Percentiles rank a stretch among this genome's conserved stretches.
Conservation (phyloP, 1,140 invertebrate species). For the Drosophila rhopaloa region DNA sequence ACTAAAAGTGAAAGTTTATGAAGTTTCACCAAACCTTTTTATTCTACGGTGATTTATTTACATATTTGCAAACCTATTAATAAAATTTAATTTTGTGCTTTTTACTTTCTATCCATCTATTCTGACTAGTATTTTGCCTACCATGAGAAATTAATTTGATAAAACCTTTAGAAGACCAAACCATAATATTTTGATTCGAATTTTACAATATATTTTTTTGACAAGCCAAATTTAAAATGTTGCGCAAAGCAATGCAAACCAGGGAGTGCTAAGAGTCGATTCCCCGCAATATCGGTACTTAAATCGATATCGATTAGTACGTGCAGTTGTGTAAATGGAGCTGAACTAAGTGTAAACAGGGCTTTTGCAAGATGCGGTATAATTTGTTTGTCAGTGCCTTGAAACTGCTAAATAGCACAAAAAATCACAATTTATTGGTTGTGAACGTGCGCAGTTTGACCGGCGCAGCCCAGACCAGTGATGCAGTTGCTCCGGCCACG, state of each 20-base stretch:
- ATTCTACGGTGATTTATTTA: too few relatives aligned
- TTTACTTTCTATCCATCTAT: too few relatives aligned
- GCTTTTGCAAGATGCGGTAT: slow-evolving; percentile 40
- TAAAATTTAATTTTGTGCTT: too few relatives aligned
- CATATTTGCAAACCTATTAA: too few relatives aligned
- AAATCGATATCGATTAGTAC: not conserved
- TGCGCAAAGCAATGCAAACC: not conserved
- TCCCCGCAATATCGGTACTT: not conserved
- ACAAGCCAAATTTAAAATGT: not conserved
- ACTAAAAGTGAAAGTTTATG: too few relatives aligned
- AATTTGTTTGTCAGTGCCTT: slow-evolving; percentile 43
- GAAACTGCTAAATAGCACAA: slow-evolving; percentile 44
- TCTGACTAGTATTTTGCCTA: too few relatives aligned
- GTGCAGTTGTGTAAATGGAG: not conserved
- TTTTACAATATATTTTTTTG: too few relatives aligned
- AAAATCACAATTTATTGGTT: slow-evolving; percentile 12
- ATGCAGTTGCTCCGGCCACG: not conserved
- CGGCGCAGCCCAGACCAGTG: slow-evolving; percentile 15
- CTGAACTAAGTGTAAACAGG: not conserved
- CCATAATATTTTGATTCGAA: too few relatives aligned
- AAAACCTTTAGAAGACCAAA: too few relatives aligned
- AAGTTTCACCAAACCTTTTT: too few relatives aligned
- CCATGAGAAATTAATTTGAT: too few relatives aligned
- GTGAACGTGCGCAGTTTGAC: slow-evolving; percentile 41
- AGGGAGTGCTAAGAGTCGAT: not conserved